Evolutionary conservation across 2,797 vertebrate species (phyloP).

Genomic region (Danio jaintianensis): DNA sequence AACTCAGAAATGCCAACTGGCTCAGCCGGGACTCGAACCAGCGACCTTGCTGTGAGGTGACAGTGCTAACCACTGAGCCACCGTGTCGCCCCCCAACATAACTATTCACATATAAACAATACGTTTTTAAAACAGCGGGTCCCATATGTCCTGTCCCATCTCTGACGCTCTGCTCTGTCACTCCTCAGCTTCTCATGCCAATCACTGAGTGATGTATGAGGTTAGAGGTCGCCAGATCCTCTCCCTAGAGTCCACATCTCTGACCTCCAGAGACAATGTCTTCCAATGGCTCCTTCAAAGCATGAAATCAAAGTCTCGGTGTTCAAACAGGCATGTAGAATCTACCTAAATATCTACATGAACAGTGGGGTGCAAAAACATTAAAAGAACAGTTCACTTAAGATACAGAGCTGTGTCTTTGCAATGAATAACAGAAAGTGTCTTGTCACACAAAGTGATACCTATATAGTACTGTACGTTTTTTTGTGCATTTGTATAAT

Average conservation of each 20-base stretch:
- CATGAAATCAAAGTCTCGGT: conserved; percentile 35
- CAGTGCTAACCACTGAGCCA: too few species aligned
- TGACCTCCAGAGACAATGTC: conserved; percentile 67
- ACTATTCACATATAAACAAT: conserved; percentile 49
- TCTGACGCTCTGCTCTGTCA: conserved; percentile 74
- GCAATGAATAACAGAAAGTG: background rate
- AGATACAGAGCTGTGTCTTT: background rate
- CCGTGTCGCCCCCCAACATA: background rate
- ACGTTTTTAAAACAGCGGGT: conserved; percentile 65
- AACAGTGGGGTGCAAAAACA: background rate
- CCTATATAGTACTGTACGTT: background rate
- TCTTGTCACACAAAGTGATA: background rate
- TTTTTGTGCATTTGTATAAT: background rate
- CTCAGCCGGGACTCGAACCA: too few species aligned
- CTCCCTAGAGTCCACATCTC: conserved; percentile 77
- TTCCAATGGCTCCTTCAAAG: conserved; percentile 24
- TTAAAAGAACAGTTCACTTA: background rate
- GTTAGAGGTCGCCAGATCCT: conserved; percentile 81
- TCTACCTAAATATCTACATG: background rate
- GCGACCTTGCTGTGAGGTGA: too few species aligned
- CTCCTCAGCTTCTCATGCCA: conserved; percentile 81
- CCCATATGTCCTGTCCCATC: conserved; percentile 65
- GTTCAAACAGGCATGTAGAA: background rate
- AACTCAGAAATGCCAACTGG: too few species aligned
- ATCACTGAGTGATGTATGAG: conserved; percentile 85